phyloP scores from a whole-genome alignment of 2,113 vertebrate species.

The Apodemus speciosus region DNA sequence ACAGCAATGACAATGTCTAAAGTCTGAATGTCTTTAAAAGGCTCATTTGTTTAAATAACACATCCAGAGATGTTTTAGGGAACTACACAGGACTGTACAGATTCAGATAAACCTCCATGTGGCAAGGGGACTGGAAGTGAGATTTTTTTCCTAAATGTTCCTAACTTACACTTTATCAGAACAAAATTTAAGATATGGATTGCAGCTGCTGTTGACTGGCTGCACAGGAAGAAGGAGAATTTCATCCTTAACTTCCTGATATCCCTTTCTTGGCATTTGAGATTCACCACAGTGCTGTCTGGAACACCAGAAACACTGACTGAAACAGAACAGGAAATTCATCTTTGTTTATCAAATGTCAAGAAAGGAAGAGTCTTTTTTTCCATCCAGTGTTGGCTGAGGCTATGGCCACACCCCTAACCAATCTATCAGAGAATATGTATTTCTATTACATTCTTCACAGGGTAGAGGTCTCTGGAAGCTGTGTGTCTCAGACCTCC shows the following conservation, averaged over 20 bases:
- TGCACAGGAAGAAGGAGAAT: background rate
- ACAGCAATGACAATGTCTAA: background rate
- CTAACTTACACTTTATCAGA: slow-evolving; percentile 44
- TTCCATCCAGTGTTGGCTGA: background rate
- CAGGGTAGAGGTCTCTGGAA: background rate
- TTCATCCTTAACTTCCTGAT: slow-evolving; percentile 11
- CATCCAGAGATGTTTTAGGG: slow-evolving; percentile 3
- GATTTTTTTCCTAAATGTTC: slow-evolving; percentile 32
- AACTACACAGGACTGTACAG: background rate
- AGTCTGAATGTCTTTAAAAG: slow-evolving; percentile 19
- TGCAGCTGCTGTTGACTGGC: background rate
- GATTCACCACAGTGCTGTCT: background rate
- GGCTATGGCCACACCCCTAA: background rate
- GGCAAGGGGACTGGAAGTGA: background rate
- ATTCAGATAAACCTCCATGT: background rate
- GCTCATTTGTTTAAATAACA: slow-evolving; percentile 28
- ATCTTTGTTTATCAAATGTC: slow-evolving; percentile 26
- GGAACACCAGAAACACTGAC: background rate
- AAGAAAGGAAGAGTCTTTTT: background rate
- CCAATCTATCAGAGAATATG: background rate
- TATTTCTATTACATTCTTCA: slow-evolving; percentile 27
- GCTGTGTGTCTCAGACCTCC: background rate
- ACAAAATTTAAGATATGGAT: slow-evolving; percentile 19
- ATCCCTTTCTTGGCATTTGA: background rate
- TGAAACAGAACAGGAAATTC: background rate